Evolutionary conservation across 2,113 vertebrate species (phyloP), one percentile per base, ranked within the genome.

Genomic region (Odocoileus virginianus): DNA sequence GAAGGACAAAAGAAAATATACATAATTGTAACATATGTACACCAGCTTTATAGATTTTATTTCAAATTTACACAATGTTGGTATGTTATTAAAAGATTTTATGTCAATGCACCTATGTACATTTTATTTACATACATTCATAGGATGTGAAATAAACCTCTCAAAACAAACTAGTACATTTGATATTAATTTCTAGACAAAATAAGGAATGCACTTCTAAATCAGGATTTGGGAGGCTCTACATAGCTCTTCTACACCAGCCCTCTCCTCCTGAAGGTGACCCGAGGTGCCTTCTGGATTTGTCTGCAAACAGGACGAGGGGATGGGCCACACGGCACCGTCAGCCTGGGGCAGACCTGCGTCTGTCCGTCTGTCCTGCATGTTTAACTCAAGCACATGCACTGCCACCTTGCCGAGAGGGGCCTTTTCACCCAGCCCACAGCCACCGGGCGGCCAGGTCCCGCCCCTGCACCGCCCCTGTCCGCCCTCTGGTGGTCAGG

Each of bases 71-170:
- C 99, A 99, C 98, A 98, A 99, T 98, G 98, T 98, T 98, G 98
- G 99, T 98, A 98, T 78, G 99, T 99, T 99, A 99, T 99, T 99
- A 99, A 99, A 99, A 99, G 99, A 99, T 99, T 98, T 99, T 98
- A 99, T 98, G 99, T 98, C 98, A 98, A 99, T 98, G 99, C 98
- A 98, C 97, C 98, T 98, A 99, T 99, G 98, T 99, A 99, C 99
- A 99, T 82, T 98, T 98, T 99, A 99, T 99, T 99, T 99, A 99
- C 99, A 99, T 99, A 99, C 99, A 99, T 99, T 99, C 99, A 99
- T 99, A 99, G 99, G 99, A 99, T 99, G 99, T 98, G 99, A 99
- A 99, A 99, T 99, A 99, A 99, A 99, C 99, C 98, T 99, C 99
- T 99, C 98, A 99, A 98, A 98, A 99, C 98, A 99, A 99, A 99